phyloP scores from a whole-genome alignment of 2,113 vertebrate species.

The Meleagris gallopavo region DNA sequence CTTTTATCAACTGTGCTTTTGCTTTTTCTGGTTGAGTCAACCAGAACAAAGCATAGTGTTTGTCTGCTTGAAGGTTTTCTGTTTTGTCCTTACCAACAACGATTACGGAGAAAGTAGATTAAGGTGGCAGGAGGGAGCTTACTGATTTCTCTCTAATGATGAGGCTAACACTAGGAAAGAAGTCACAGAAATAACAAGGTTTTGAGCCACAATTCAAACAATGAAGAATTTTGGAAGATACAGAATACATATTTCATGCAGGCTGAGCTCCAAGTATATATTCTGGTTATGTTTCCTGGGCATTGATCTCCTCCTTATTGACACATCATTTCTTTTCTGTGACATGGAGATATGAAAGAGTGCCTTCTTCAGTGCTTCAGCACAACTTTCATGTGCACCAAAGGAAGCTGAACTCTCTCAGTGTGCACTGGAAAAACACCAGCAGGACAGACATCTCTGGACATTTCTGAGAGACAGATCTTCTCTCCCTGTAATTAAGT shows the following conservation, averaged over 20 bases:
- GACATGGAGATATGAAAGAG: neutral
- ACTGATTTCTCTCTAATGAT: slow-evolving; percentile 4
- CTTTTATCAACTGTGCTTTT: neutral
- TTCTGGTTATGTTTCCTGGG: slow-evolving; percentile 25
- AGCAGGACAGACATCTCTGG: neutral
- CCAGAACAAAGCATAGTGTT: neutral
- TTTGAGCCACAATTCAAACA: slow-evolving; percentile 47
- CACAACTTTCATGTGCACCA: neutral
- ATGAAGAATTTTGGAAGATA: slow-evolving; percentile 50
- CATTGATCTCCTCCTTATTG: neutral
- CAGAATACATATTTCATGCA: neutral
- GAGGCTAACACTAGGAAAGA: slow-evolving; percentile 18
- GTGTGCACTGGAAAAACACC: neutral
- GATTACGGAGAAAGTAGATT: neutral
- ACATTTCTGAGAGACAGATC: neutral
- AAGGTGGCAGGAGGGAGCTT: neutral
- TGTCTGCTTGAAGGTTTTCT: neutral
- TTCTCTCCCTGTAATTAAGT: neutral
- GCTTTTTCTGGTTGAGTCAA: neutral
- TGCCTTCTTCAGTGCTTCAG: neutral
- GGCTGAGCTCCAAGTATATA: slow-evolving; percentile 14
- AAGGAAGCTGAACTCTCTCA: neutral
- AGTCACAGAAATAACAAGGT: slow-evolving; percentile 42
- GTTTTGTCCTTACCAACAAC: neutral
- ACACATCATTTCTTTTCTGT: neutral